A percentile compares a stretch with the other conserved stretches of the same genome.
Conservation (phyloP, 2,797 vertebrate species). For the Antrozous pallidus region DNA sequence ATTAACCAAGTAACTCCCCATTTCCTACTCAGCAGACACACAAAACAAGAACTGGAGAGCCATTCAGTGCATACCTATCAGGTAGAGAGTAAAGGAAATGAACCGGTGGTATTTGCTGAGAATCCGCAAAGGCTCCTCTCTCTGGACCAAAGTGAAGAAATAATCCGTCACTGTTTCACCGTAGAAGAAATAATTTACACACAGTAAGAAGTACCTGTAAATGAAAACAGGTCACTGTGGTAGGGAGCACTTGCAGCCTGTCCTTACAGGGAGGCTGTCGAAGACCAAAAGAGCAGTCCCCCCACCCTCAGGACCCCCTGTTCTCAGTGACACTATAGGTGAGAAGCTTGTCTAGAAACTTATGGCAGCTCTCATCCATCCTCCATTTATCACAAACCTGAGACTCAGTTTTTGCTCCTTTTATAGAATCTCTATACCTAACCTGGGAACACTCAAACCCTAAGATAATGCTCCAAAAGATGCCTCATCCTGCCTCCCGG, state of each 20-base stretch:
- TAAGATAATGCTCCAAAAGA: not conserved
- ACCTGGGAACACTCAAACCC: not conserved
- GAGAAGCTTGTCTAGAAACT: not conserved
- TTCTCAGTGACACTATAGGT: not conserved
- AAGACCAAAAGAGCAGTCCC: not conserved
- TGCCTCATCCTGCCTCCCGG: too few species aligned
- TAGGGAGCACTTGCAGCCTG: not conserved
- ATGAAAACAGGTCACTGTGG: not conserved
- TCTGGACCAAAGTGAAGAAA: slow-evolving; percentile 97
- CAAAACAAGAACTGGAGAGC: not conserved
- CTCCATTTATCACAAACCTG: not conserved
- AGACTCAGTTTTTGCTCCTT: not conserved
- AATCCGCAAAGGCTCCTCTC: slow-evolving; percentile 96
- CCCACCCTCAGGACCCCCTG: not conserved
- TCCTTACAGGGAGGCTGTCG: not conserved
- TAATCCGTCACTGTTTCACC: slow-evolving; percentile 98
- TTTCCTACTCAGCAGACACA: not conserved
- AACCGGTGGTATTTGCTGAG: slow-evolving; percentile 99
- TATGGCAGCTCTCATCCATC: not conserved
- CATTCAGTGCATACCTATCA: slow-evolving; percentile 86
- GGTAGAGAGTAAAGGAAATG: slow-evolving; percentile 96
- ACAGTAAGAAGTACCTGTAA: slow-evolving; percentile 96
- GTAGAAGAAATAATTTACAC: slow-evolving; percentile 99
- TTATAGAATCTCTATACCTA: not conserved
- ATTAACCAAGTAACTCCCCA: not conserved